phyloP scores from a whole-genome alignment of 2,113 vertebrate genomes.

The Globicephala melas region DNA sequence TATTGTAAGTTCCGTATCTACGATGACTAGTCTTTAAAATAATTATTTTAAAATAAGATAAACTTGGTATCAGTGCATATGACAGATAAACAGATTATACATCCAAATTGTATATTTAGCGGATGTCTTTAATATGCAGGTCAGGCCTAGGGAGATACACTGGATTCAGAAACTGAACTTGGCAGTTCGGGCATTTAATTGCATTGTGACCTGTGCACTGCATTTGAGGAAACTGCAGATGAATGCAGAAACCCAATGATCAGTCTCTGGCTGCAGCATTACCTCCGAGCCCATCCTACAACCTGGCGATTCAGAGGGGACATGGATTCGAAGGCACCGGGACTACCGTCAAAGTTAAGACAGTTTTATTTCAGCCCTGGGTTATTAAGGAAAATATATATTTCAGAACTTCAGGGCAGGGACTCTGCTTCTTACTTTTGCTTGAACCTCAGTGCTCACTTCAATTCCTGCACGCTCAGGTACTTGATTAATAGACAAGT shows the following conservation, averaged over 20 bases:
- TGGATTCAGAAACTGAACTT: conserved; percentile 75
- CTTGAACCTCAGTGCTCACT: not conserved
- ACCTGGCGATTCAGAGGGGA: conserved; percentile 58
- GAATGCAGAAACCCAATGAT: conserved; percentile 67
- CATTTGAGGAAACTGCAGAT: conserved; percentile 69
- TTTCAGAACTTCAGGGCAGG: not conserved
- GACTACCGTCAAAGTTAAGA: not conserved
- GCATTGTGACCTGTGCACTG: conserved; percentile 59
- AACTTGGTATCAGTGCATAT: not conserved
- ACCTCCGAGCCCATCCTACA: conserved; percentile 56
- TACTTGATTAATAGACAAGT: not conserved
- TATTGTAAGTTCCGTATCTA: conserved; percentile 46
- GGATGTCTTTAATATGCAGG: conserved; percentile 79
- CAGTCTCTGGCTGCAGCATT: conserved; percentile 64
- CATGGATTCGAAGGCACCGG: not conserved
- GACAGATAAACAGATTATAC: conserved; percentile 42
- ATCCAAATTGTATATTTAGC: conserved; percentile 36
- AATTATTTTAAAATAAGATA: conserved; percentile 12
- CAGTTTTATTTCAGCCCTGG: not conserved
- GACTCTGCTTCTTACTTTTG: not conserved
- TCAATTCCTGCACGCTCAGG: not conserved
- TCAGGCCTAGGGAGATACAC: conserved; percentile 71
- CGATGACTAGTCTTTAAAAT: conserved; percentile 33
- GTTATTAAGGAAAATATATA: not conserved
- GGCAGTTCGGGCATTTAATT: conserved; percentile 77